Base-by-base conservation (phyloP, 2,113 vertebrate genomes). In the Etheostoma spectabile region DNA sequence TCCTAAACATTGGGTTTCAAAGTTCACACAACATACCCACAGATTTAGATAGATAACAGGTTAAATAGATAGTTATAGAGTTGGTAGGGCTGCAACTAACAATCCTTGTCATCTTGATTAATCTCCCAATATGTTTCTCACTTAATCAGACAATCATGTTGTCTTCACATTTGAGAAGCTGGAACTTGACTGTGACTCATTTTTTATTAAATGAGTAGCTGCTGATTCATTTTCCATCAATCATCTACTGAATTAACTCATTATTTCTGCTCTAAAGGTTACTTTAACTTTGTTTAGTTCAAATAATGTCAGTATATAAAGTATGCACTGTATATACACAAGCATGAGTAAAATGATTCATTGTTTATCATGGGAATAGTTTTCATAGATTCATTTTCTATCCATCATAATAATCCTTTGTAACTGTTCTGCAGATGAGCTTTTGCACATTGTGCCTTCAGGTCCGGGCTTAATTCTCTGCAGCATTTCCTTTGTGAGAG, bases 361-460 rank as follows among this genome's bases (percentile, higher is more conserved):
- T 42, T 11, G 38, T 42, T 42, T 42, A 42, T 42, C 38, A 42
- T 42, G 10, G 11, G 38, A 42, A 11, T 42, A 11, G 10, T 42
- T 42, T 42, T 42, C 38, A 42, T 42, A 11, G 38, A 42, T 11
- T 42, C 10, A 42, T 42, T 42, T 42, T 42, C 38, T 42, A 42
- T 42, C 38, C 10, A 11, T 42, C 38, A 42, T 42, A 42, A 10
- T 42, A 72, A 86, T 67, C 85, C 72, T 72, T 48, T 27, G 52
- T 80, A 77, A 85, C 74, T 81, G 71, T 71, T 76, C 42, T 79
- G 75, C 59, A 57, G 53, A 42, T 62, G 46, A 83, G 21, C 6
- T 24, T 81, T 35, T 64, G 12, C 53, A 59, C 62, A 53, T 30
- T 55, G 30, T 24, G 52, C 15, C 18, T 60, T 52, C 27, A 30